Evolutionary conservation across 1,140 invertebrate species (phyloP), one percentile per base, ranked within the genome.

Genomic region (Drosophila repletoides): DNA sequence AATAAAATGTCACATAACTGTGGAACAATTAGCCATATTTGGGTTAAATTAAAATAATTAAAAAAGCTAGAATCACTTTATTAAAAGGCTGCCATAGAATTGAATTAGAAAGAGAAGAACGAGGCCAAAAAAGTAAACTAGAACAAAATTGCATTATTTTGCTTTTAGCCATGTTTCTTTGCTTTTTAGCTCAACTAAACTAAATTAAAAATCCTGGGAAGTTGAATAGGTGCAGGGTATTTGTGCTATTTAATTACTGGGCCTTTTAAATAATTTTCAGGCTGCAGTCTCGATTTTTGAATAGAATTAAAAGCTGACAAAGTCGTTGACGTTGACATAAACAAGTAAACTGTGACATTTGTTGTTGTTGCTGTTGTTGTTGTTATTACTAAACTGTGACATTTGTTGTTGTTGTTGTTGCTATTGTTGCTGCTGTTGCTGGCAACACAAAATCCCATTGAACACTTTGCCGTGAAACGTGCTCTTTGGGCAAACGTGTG

Each of bases 301-400:
- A 51, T 43, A 58, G 56, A 56, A 52, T 51, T 55, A 56, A 49
- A 49, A 79, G 69, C 46, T 58, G 52, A 77, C 75, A 77, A 77
- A 73, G 69, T 76, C 69, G 60, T 77, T 72, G 55, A 53, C 49
- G 68, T 55, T 55, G 74, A 77, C 69, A 79, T 73, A 63, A 77
- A 59, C 75, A 69, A 73, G 69, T 60, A 48, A 73, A 77, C 40
- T 67, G 68, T 52, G 31, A 58, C 38, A 48, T 76, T 55, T 38
- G 41, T 31, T 64, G 22, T 46, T 43, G 38, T 41, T 38, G 33
- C 36, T 36, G 55, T n/a, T 21, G n/a, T 36, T 51, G 45, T 3
- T 48, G 14, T n/a, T 43, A 17, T 28, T 63, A 5, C 26, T 61
- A 17, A n/a, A 14, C 12, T 24, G 21, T 15, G 22, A 28, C 5